phyloP scores from a whole-genome alignment of 2,888 invertebrate species.

The Halocaridina rubra region DNA sequence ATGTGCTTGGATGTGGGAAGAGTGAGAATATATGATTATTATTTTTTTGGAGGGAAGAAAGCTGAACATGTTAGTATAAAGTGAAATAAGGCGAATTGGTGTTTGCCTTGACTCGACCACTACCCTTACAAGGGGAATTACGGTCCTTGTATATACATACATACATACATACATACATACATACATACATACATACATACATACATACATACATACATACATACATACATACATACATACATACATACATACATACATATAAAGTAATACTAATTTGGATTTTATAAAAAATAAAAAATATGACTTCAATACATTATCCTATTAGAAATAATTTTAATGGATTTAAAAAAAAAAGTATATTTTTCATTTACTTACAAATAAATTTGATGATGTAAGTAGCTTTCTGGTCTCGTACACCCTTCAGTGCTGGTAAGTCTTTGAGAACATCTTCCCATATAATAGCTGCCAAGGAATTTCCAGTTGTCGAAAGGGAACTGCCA shows the following conservation, averaged over 20 bases:
- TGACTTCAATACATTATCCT: too few species aligned
- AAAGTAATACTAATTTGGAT: too few species aligned
- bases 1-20: too few species aligned
- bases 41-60: too few species aligned
- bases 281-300: not conserved
- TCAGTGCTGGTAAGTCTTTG: slow-evolving; percentile 2
- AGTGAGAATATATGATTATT: too few species aligned
- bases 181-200: not conserved
- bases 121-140: too few species aligned
- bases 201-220: slow-evolving; percentile 8
- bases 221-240: not conserved
- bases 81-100: too few species aligned
- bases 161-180: not conserved
- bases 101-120: too few species aligned
- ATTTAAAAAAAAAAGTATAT: not conserved
- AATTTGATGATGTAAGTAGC: slow-evolving; percentile 22
- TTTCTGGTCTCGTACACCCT: not conserved
- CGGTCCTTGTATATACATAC: not conserved
- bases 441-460: slow-evolving; percentile 36
- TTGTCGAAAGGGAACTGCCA: slow-evolving; percentile 26
- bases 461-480: slow-evolving; percentile 19
- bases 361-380: slow-evolving; percentile 15
- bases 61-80: too few species aligned
- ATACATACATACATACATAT: slow-evolving; percentile 8
- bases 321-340: too few species aligned